Evolutionary conservation across 1,140 invertebrate genomes (phyloP).

Genomic region (Psilanteris sp.): DNA sequence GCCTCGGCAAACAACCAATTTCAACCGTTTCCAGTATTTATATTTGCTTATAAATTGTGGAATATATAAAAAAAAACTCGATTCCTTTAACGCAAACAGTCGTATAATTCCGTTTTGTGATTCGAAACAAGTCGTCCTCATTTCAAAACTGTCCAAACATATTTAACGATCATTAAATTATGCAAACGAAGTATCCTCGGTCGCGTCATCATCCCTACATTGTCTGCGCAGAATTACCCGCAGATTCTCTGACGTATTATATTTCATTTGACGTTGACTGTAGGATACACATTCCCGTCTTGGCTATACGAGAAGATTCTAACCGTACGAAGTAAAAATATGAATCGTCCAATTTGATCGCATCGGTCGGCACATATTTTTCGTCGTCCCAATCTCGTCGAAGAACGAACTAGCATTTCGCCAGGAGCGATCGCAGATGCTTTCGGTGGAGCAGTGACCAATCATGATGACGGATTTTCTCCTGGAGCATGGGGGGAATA

Average conservation of each 20-base stretch:
- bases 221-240: conserved; percentile 31
- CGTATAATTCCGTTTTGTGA: conserved; percentile 28
- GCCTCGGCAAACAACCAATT: too few species aligned
- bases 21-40: too few species aligned
- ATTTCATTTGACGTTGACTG: conserved; percentile 31
- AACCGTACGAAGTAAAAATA: conserved; percentile 41
- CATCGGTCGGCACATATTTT: conserved; percentile 40
- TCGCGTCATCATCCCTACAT: conserved; percentile 46
- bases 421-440: conserved; percentile 49
- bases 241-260: conserved; percentile 30
- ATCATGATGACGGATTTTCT: conserved; percentile 63
- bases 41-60: conserved; percentile 9
- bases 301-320: conserved; percentile 16
- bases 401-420: conserved; percentile 27
- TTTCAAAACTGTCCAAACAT: conserved; percentile 56
- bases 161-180: conserved; percentile 63
- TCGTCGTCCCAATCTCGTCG: conserved; percentile 38
- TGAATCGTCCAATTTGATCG: conserved; percentile 50
- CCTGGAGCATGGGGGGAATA: conserved; percentile 42
- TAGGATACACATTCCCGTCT: conserved; percentile 29
- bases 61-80: conserved; percentile 23
- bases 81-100: conserved; percentile 18
- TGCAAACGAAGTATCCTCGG: conserved; percentile 53
- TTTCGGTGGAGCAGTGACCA: conserved; percentile 54
- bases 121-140: conserved; percentile 34